Base-by-base conservation (phyloP, 2,888 invertebrate genomes). In the Andrena haemorrhoa region DNA sequence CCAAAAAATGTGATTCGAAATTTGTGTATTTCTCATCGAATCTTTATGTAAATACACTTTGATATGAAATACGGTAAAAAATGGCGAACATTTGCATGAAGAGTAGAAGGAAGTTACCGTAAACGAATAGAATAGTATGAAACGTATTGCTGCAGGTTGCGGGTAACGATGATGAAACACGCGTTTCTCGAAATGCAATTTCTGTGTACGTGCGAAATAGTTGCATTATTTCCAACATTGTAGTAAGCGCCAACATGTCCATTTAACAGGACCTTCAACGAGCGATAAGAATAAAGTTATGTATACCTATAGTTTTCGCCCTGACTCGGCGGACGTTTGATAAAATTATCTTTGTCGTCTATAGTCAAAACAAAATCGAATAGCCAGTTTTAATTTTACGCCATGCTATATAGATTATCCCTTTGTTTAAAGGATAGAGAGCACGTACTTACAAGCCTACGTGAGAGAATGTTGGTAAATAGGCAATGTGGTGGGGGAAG, bases 281-380 rank as follows among this genome's bases (percentile, higher is more conserved):
- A 47, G 16, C 7, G 51, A 41, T 61, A 64, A 70, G 31, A 56
- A 63, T 63, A 53, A 75, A 53, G 61, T 41, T 41, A 41, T 41
- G 12, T 12, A 41, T 41, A n/a, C n/a, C n/a, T n/a, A 41, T 64
- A 71, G 12, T 33, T 33, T 47, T n/a, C 47, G 31, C 33, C 12
- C 12, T 3, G n/a, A 10, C 51, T 51, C 29, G 58, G 16, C 31
- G 66, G 49, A 29, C 58, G 26, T n/a, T 26, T 8, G 33, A 7
- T 10, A 41, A 63, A 10, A 61, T 35, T 49, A 75, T 31, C 10
- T 53, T 70, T 5, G 69, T 16, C 29, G 31, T n/a, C 23, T 70
- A 70, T 26, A 23, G 56, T 23, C 12, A 4, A 12, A 12, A 12
- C 56, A 56, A 56, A 56, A 56, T 56, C 56, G 10, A 56, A 10